phyloP scores from a whole-genome alignment of 2,888 invertebrate species.

The Dicycla oo region DNA sequence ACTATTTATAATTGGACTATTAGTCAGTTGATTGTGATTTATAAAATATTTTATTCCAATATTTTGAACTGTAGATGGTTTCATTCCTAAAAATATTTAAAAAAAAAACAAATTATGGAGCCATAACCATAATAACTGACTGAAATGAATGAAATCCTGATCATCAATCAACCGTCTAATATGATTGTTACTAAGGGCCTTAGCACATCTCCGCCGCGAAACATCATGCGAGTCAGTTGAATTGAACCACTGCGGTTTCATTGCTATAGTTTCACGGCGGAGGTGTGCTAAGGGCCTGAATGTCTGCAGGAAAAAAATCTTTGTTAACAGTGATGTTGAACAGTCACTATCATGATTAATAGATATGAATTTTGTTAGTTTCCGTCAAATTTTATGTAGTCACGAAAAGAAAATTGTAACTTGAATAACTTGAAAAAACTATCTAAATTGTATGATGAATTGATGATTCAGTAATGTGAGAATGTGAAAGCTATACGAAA shows the following conservation, averaged over 20 bases:
- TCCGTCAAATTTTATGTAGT: conserved; percentile 41
- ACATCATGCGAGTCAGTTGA: too few relatives aligned
- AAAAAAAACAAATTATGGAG: not conserved
- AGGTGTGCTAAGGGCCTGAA: not conserved
- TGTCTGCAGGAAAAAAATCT: conserved; percentile 22
- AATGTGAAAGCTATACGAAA: conserved; percentile 47
- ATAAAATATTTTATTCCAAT: conserved; percentile 19
- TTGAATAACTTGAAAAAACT: conserved; percentile 16
- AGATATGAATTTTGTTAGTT: conserved; percentile 26
- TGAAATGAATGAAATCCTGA: conserved; percentile 25
- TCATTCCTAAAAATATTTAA: not conserved
- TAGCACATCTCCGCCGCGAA: too few relatives aligned
- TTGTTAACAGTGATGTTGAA: conserved; percentile 4
- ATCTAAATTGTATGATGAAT: conserved; percentile 31
- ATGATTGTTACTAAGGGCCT: conserved; percentile 3
- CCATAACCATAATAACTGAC: not conserved
- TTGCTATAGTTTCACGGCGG: too few relatives aligned
- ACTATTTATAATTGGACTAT: conserved; percentile 41
- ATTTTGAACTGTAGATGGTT: not conserved
- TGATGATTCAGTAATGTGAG: conserved; percentile 38
- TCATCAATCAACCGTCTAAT: conserved; percentile 17
- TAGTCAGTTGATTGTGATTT: conserved; percentile 35
- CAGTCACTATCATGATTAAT: conserved; percentile 23
- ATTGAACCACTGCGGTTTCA: too few relatives aligned
- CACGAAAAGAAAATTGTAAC: conserved; percentile 29